Evolutionary conservation across 2,113 vertebrate species (phyloP), one percentile per base, ranked within the genome.

Genomic region (Synodontis membranacea): DNA sequence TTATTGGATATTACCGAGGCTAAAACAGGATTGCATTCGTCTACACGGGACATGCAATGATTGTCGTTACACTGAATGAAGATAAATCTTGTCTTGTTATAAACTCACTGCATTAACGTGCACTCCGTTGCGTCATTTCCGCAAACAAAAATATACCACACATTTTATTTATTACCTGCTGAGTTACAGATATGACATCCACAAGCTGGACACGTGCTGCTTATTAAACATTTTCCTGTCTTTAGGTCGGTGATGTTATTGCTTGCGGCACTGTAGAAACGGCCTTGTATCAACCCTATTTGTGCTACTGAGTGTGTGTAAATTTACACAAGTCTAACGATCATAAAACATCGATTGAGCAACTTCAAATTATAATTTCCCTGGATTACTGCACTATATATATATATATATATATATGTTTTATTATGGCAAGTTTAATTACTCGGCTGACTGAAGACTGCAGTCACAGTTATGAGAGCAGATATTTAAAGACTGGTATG

Each of bases 51-150:
- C 66, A 58, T 34, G 17, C 34, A 83, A 25, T 25, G 60, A 70
- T 68, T 23, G n/a, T 37, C 28, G 11, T 66, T 42, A 85, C 46
- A 28, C 84, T 39, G 74, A 66, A 39, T 46, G 39, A 46, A 75
- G 31, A 37, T 48, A 17, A 62, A 37, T 10, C 66, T 88, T 88
- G 56, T 80, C 79, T 56, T 39, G 14, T 39, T 28, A 39, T 70
- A 11, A 58, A 62, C 46, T 58, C 54, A 74, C 64, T 46, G 72
- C 87, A 88, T 86, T 80, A 58, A 31, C 54, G 34, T 60, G 39
- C 11, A 12, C 46, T 56, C 87, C 14, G 1, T 74, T 28, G 42
- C 72, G n/a, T 28, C 42, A 6, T 46, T 46, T 39, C 76, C 46
- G 39, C 50, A 70, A 46, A 39, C 46, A 64, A 46, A 83, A 39